phyloP scores from a whole-genome alignment of 2,113 vertebrate species.

The Gymnarchus niloticus region DNA sequence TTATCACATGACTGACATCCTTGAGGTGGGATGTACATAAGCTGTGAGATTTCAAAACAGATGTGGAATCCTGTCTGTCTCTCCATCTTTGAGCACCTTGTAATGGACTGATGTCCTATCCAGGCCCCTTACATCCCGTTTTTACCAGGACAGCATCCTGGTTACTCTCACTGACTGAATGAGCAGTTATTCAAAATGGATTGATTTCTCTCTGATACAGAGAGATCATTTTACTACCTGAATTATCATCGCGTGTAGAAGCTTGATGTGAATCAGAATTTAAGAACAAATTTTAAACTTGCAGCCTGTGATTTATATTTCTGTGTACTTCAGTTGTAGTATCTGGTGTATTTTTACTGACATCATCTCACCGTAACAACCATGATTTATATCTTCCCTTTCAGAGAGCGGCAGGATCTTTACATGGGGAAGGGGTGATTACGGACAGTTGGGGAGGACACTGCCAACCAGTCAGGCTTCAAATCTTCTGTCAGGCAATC shows the following conservation, averaged over 20 bases:
- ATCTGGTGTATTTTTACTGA: neutral
- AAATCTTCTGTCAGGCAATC: constrained; percentile 28
- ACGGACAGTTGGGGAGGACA: constrained; percentile 78
- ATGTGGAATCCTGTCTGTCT: too few relatives aligned
- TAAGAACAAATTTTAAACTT: neutral
- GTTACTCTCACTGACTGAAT: neutral
- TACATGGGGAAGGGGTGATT: constrained; percentile 84
- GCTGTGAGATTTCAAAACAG: neutral
- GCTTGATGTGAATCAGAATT: neutral
- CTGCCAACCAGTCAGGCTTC: constrained; percentile 18
- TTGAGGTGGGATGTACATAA: neutral
- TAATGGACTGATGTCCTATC: neutral
- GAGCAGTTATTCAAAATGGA: neutral
- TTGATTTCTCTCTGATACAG: neutral
- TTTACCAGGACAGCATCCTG: neutral
- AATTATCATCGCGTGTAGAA: neutral
- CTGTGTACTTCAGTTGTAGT: neutral
- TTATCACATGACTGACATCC: neutral
- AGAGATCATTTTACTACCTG: neutral
- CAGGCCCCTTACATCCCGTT: neutral
- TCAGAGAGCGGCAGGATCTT: constrained; percentile 78
- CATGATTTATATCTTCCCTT: constrained; percentile 43
- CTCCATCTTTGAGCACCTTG: too few relatives aligned
- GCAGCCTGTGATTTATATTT: too few relatives aligned
- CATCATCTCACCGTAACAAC: neutral